Conservation (phyloP, 2,888 invertebrate genomes). For the Latrodectus elegans region DNA sequence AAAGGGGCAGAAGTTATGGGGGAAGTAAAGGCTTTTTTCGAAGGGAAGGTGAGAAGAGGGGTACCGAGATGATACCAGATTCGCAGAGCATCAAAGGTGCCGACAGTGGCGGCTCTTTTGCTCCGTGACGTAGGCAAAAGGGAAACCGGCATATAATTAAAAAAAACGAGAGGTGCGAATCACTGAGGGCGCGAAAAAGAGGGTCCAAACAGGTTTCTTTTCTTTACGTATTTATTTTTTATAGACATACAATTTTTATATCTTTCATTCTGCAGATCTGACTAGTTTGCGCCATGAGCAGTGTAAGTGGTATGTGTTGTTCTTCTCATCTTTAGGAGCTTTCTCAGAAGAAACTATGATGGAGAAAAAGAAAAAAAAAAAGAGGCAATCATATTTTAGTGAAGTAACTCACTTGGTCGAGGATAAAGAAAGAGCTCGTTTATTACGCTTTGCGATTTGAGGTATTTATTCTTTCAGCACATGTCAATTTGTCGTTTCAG, state of each 20-base stretch:
- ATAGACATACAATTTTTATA: constrained; percentile 18
- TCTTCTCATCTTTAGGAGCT: background rate
- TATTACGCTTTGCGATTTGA: constrained; percentile 10
- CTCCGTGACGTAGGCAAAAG: constrained; percentile 55
- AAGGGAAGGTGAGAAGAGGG: constrained; percentile 16
- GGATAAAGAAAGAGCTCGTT: constrained; percentile 1
- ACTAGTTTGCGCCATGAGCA: background rate
- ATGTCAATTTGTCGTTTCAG: background rate
- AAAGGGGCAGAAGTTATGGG: constrained; percentile 6
- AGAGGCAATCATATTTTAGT: constrained; percentile 22
- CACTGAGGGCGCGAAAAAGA: constrained; percentile 63
- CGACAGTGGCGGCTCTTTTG: constrained; percentile 54
- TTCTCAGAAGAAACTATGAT: background rate
- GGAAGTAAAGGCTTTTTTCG: constrained; percentile 26
- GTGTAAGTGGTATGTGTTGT: too few relatives aligned
- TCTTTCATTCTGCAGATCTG: constrained; percentile 14
- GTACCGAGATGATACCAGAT: constrained; percentile 62
- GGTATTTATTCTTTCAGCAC: constrained; percentile 35
- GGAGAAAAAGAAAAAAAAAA: constrained; percentile 3
- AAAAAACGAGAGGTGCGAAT: constrained; percentile 68
- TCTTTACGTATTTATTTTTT: constrained; percentile 25
- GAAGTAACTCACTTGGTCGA: background rate
- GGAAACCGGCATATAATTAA: constrained; percentile 69
- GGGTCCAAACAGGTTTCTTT: constrained; percentile 50
- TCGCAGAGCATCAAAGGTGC: constrained; percentile 61